Evolutionary conservation across 2,888 invertebrate genomes (phyloP), one percentile per base, ranked within the genome.

Genomic region (Pinctada fucata): DNA sequence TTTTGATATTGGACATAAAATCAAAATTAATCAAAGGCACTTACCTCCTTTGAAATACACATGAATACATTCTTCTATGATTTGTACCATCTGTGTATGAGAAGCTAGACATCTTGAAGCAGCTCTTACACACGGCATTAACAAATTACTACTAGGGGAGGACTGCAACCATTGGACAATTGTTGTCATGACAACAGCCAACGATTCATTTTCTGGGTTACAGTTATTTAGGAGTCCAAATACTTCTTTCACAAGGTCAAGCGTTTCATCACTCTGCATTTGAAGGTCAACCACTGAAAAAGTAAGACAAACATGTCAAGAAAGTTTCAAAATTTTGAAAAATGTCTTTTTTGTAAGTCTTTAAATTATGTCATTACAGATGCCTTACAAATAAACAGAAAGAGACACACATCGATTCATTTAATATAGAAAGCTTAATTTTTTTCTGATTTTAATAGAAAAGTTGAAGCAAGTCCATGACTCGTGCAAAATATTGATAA

Each of bases 171-270:
- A 92, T 69, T 89, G 85, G 49, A 87, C 79, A 66, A 91, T 80
- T 47, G 89, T 86, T 58, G 82, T 81, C 80, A 89, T 84, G 78
- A 91, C 82, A 64, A 87, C 81, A 3, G 79, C 68, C 65, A 82
- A 77, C 65, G 85, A 84, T 58, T 83, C 73, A 73, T 87, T 87
- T 51, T 89, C 87, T 16, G 91, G 90, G 83, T 91, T 91, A 82
- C 90, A 88, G 86, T 90, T 90, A 83, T 91, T 91, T 8, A 92
- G 87, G 31, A 91, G 85, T 58, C 87, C 83, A 64, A 91, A 85
- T 16, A 91, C 82, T 73, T 90, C 90, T 45, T 86, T 89, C 80
- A 89, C 85, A 83, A 92, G 83, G 48, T 87, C 86, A 49, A 89
- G 76, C 31, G 89, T 88, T 73, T 92, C 90, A 49, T 88, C 87